Percentiles rank a stretch among this genome's conserved stretches.
These are phyloP conservation scores for Corythoichthys haematopterus DNA, from an alignment of 2,113 vertebrate genomes.

Conservation along the genomic window DNA sequence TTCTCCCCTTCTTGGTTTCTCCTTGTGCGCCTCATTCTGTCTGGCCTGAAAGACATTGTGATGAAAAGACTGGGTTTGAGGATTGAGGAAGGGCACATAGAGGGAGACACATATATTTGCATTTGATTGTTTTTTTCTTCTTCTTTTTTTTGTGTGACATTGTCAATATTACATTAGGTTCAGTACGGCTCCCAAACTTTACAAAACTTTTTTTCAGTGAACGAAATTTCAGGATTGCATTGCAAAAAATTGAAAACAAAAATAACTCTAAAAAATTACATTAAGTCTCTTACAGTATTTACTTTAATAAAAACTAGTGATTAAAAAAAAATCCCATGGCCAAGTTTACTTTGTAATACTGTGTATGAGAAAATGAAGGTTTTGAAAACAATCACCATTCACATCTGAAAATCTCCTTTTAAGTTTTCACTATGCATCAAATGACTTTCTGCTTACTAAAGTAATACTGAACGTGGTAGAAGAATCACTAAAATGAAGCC, in stretches of 20 bases:
- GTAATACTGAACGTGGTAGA: background rate
- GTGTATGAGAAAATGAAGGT: too few species aligned
- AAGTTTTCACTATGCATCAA: background rate
- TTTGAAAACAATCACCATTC: too few species aligned
- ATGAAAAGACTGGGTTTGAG: slow-evolving; percentile 50
- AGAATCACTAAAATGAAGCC: background rate
- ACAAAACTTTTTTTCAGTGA: background rate
- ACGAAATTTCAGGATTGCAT: background rate
- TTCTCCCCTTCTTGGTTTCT: slow-evolving; percentile 44
- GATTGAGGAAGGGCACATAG: slow-evolving; percentile 40
- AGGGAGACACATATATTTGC: slow-evolving; percentile 7
- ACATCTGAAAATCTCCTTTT: background rate
- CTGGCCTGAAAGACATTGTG: slow-evolving; percentile 62
- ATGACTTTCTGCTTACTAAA: background rate
- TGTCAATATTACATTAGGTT: background rate
- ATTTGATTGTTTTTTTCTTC: slow-evolving; percentile 1
- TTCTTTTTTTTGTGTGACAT: background rate
- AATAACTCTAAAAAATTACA: background rate
- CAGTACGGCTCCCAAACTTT: background rate
- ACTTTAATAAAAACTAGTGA: background rate
- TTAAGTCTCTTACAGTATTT: background rate
- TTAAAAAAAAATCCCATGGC: background rate
- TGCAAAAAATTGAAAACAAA: background rate
- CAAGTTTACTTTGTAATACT: too few species aligned
- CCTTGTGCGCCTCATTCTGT: slow-evolving; percentile 42